These are phyloP conservation scores for Drosophila buzzatii DNA, from an alignment of 2,888 invertebrate species.

Conservation along the genomic window DNA sequence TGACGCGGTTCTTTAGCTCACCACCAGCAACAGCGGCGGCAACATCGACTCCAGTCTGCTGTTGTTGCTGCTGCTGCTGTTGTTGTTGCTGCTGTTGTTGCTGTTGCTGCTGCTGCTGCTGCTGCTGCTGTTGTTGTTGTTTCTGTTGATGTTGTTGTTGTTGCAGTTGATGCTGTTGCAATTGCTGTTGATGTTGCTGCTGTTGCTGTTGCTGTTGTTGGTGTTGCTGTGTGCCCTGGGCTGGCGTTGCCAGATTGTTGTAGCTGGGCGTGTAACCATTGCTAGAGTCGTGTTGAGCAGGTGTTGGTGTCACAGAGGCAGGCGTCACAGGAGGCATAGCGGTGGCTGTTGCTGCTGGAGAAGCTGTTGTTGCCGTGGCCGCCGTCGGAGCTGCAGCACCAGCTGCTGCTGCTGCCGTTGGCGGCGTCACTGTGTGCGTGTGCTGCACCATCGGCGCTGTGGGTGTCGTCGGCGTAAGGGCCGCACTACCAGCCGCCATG, in stretches of 20 bases:
- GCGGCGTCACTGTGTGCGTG: conserved; percentile 85
- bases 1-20: conserved; percentile 84
- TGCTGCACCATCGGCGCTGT: conserved; percentile 54
- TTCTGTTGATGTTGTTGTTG: conserved; percentile 31
- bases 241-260: conserved; percentile 71
- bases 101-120: conserved; percentile 28
- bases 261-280: conserved; percentile 76
- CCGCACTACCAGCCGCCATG: conserved; percentile 56
- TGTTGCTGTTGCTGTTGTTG: conserved; percentile 43
- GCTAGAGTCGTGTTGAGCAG: conserved; percentile 71
- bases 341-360: conserved; percentile 47
- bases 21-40: conserved; percentile 64
- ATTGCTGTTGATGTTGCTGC: conserved; percentile 32
- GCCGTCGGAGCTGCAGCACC: conserved; percentile 34
- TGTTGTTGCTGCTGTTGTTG: conserved; percentile 41
- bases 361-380: conserved; percentile 41
- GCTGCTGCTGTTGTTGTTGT: conserved; percentile 46
- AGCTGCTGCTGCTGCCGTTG: conserved; percentile 36
- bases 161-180: conserved; percentile 28
- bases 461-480: conserved; percentile 61
- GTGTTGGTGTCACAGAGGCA: conserved; percentile 39
- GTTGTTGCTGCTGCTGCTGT: conserved; percentile 22
- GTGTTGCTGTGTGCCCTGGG: conserved; percentile 43
- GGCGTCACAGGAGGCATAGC: conserved; percentile 44
- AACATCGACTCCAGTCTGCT: conserved; percentile 26